Base-by-base conservation (phyloP, 2,797 vertebrate species). In the Acanthiza pusilla region DNA sequence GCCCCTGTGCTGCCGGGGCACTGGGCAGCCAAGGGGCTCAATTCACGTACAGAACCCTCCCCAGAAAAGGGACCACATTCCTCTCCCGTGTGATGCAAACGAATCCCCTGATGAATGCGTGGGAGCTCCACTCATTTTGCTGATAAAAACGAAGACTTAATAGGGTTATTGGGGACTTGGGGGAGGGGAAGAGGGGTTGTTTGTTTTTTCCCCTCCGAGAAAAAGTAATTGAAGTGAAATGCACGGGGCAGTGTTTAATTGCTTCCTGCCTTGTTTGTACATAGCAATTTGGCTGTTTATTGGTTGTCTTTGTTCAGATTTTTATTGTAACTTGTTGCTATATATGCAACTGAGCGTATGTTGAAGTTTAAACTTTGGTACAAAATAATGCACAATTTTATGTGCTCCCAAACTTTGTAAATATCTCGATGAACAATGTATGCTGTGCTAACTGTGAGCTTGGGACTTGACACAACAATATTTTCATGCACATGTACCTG, bases 311-410 rank as follows among this genome's bases (percentile, higher is more conserved):
- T 96, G 97, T 97, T 97, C 95, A 94, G 86, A 97, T 97, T 96
- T 96, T 96, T 96, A 96, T 97, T 97, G 97, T 97, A 93, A 96
- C 93, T 97, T 94, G 95, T 98, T 97, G 96, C 97, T 97, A 93
- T 95, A 88, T 96, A 97, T 96, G 97, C 97, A 97, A 97, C 96
- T 62, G 55, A 96, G 92, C 81, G 55, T 97, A 96, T 94, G 95
- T 97, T 96, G 96, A 97, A 95, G 73, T 97, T 97, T 97, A 96
- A 96, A 97, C 94, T 97, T 97, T 83, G 45, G 84, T 97, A 96
- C 71, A 77, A 92, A 96, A 96, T 91, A 97, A 96, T 92, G 97
- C 98, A 98, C 97, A 98, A 98, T 98, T 98, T 97, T 97, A 97
- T 97, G 97, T 98, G 98, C 97, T 97, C 97, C 96, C 96, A 94